Percentiles rank a stretch among this genome's conserved stretches.
phyloP scores from a whole-genome alignment of 1,140 invertebrate genomes.

The Caenorhabditis briggsae region DNA sequence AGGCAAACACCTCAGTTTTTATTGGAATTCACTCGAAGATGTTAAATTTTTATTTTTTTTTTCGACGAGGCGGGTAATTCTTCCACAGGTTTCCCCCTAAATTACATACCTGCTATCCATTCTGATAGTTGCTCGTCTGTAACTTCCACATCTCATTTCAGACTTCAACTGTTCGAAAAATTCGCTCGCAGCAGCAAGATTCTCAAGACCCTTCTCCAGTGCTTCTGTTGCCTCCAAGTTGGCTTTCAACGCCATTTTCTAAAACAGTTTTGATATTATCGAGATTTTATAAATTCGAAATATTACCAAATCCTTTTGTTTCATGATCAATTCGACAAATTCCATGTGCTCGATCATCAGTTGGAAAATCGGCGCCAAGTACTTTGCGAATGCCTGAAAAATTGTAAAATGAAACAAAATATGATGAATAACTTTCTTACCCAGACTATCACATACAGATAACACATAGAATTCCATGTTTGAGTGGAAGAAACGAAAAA shows the following conservation, averaged over 20 bases:
- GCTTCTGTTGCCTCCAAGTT: background rate
- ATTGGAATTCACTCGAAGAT: too few relatives aligned
- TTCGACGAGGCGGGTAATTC: too few relatives aligned
- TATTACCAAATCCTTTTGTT: background rate
- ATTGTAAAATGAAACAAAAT: too few relatives aligned
- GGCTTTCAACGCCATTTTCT: background rate
- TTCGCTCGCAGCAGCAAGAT: background rate
- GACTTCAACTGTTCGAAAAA: background rate
- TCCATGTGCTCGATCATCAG: background rate
- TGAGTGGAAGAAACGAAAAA: background rate
- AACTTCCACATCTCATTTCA: background rate
- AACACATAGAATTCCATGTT: background rate
- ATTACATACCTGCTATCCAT: constrained; percentile 2
- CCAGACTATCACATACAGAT: background rate
- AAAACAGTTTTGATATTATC: background rate
- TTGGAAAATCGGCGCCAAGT: background rate
- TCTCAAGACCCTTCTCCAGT: background rate
- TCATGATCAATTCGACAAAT: background rate
- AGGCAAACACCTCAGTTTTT: too few relatives aligned
- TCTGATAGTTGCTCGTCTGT: background rate
- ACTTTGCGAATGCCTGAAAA: background rate
- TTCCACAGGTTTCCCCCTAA: background rate
- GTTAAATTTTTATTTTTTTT: too few relatives aligned
- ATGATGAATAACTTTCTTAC: background rate
- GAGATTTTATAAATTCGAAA: too few relatives aligned